These are phyloP conservation scores for Falco peregrinus DNA, from an alignment of 2,797 vertebrate species.

Conservation along the genomic window DNA sequence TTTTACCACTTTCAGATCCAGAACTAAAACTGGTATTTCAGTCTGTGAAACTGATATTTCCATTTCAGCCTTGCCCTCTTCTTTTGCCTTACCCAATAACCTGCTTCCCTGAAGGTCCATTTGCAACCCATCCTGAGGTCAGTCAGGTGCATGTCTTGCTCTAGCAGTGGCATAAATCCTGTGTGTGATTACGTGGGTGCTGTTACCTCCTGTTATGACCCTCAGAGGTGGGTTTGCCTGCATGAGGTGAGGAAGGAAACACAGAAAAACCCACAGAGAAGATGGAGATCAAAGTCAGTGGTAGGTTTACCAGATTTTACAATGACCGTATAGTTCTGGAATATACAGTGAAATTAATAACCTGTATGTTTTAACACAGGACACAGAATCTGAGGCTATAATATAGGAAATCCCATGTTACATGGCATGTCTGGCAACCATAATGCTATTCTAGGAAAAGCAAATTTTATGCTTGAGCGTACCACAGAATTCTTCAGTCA, in stretches of 20 bases:
- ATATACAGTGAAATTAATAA: not conserved
- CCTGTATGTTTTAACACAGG: not conserved
- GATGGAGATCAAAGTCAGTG: not conserved
- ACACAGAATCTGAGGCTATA: not conserved
- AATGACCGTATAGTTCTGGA: not conserved
- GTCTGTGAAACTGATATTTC: not conserved
- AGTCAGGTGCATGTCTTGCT: not conserved
- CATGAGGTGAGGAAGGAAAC: not conserved
- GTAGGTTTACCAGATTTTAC: not conserved
- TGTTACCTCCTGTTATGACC: not conserved
- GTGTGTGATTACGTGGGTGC: not conserved
- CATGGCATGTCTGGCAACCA: slow-evolving; percentile 8
- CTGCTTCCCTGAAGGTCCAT: not conserved
- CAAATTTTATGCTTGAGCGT: not conserved
- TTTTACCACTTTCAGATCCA: not conserved
- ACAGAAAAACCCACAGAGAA: not conserved
- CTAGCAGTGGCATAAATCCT: not conserved
- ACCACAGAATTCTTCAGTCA: not conserved
- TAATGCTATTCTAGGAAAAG: not conserved
- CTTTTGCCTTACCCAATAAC: not conserved
- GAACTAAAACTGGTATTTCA: not conserved
- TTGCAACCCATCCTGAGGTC: not conserved
- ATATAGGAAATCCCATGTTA: not conserved
- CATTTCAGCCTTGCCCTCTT: not conserved
- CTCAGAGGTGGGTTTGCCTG: not conserved